These are phyloP conservation scores for Turnix velox DNA, from an alignment of 2,113 vertebrate species.

Conservation along the genomic window DNA sequence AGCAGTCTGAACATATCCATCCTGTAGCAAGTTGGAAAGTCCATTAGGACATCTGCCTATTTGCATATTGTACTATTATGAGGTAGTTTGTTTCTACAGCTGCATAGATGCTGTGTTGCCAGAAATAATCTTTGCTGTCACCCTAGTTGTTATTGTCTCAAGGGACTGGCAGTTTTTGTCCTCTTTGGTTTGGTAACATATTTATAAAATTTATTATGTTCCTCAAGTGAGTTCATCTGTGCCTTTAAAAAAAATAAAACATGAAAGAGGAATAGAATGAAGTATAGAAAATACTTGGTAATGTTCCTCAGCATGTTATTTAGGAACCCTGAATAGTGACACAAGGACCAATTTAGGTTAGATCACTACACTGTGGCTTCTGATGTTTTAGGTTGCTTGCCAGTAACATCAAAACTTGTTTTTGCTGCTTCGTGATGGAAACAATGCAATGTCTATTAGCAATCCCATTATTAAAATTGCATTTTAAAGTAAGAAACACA, in stretches of 20 bases:
- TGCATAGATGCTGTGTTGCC: not conserved
- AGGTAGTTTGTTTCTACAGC: not conserved
- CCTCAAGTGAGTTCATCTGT: not conserved
- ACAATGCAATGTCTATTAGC: not conserved
- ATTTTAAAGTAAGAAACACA: not conserved
- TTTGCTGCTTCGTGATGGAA: not conserved
- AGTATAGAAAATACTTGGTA: not conserved
- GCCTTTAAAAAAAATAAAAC: not conserved
- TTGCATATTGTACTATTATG: not conserved
- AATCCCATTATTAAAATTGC: not conserved
- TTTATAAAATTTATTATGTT: not conserved
- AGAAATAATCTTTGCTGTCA: not conserved
- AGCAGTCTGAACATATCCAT: not conserved
- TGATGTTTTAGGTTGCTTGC: not conserved
- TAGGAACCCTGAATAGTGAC: too few species aligned
- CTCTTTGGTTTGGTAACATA: not conserved
- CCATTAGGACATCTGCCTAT: not conserved
- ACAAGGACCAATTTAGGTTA: not conserved
- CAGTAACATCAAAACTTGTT: fast-evolving
- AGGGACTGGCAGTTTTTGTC: fast-evolving
- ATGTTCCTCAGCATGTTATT: not conserved
- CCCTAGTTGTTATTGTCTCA: not conserved
- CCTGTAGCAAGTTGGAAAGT: not conserved
- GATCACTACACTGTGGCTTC: not conserved
- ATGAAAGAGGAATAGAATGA: not conserved